Base-by-base conservation (phyloP, 2,888 invertebrate species). In the Syrphus vitripennis region DNA sequence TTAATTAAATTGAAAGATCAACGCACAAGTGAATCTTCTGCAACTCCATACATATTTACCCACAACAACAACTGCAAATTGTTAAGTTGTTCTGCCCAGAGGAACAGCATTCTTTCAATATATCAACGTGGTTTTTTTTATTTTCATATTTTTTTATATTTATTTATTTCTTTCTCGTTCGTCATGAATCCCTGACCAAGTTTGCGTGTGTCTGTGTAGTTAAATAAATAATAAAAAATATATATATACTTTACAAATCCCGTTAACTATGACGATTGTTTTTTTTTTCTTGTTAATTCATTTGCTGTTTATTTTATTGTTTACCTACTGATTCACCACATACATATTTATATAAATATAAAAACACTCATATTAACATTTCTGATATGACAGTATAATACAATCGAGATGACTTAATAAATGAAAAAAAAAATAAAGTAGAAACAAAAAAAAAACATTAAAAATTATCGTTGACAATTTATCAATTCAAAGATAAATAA, bases 141-240 rank as follows among this genome's bases (percentile, higher is more conserved):
- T 78, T 61, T 53, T 16, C 12, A 19, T 7, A 3, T 55, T 29
- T 34, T 48, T 50, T 26, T 6, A 24, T 50, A 7, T 26, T 50
- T 26, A 37, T 57, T 19, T 55, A 21, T 45, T 24, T 24, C 24
- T 24, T 16, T 53, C 57, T 59, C 10, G 14, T 16, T 48, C 19
- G 65, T 65, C 29, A 48, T 65, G 65, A 31, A 65, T 65, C 65
- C 29, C 50, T 48, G 61, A 26, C 26, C 50, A 45, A 50, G 50
- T 19, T 34, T 45, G 50, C 61, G 34, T 53, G 26, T 37, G 37
- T 74, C 67, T 72, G 82, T 76, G 70, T 82, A 72, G 67, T 57
- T 76, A 76, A 84, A 80, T 65, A 84, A 84, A 83, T 83, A 80
- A 80, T 80, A 71, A 80, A 76, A 76, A 80, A 65, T 9, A 16